Conservation (phyloP, 2,113 vertebrate genomes). For the Rhynchopsitta pachyrhyncha region DNA sequence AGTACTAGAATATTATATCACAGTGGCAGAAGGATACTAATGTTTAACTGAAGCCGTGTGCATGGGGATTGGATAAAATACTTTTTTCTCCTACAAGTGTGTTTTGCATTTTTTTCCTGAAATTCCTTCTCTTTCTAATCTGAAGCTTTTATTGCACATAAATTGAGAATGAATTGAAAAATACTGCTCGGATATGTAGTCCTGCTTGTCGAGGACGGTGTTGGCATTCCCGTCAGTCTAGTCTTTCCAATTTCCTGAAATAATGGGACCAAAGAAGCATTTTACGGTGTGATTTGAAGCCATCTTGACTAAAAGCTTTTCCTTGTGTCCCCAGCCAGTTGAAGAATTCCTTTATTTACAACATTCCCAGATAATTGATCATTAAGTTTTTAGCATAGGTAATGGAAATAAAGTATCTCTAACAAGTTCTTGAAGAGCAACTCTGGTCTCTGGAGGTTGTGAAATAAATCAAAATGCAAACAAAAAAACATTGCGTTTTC, state of each 20-base stretch:
- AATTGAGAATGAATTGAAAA: neutral
- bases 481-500: neutral
- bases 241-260: neutral
- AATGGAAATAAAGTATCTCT: neutral
- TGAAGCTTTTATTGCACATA: neutral
- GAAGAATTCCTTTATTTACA: neutral
- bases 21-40: neutral
- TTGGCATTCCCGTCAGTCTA: neutral
- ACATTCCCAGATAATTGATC: neutral
- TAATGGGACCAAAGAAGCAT: neutral
- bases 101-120: neutral
- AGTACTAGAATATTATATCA: neutral
- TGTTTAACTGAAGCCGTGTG: neutral
- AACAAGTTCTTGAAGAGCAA: neutral
- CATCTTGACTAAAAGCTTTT: neutral
- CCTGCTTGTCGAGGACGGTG: accelerated
- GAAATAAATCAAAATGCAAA: neutral
- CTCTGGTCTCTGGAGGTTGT: neutral
- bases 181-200: neutral
- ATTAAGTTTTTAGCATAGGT: neutral
- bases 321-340: neutral
- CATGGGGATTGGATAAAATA: neutral
- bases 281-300: neutral
- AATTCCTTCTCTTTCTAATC: neutral
- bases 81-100: neutral